phyloP scores from a whole-genome alignment of 2,797 vertebrate genomes.

The Pseudochirops cupreus region DNA sequence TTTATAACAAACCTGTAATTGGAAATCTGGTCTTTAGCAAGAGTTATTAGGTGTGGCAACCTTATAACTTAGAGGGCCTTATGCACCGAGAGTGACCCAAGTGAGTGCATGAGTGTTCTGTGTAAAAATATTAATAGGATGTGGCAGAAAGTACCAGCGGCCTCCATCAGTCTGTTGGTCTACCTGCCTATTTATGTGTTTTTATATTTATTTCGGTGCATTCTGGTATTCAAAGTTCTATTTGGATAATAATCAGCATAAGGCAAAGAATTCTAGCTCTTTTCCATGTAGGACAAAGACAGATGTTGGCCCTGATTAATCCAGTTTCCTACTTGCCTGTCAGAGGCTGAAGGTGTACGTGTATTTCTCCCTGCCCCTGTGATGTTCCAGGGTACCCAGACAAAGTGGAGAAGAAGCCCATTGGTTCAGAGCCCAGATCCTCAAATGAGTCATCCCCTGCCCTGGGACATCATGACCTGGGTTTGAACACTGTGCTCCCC shows the following conservation, averaged over 20 bases:
- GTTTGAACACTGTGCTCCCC: neutral
- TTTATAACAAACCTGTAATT: conserved; percentile 59
- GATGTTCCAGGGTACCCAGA: neutral
- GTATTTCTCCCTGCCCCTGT: neutral
- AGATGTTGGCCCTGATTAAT: neutral
- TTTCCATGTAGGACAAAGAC: neutral
- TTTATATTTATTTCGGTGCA: neutral
- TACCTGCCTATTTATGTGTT: neutral
- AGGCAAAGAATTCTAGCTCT: neutral
- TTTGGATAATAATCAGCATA: conserved; percentile 18
- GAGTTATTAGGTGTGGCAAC: conserved; percentile 66
- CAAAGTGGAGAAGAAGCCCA: neutral
- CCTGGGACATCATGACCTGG: neutral
- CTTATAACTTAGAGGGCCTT: conserved; percentile 16
- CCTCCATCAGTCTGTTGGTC: neutral
- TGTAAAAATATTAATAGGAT: conserved; percentile 4
- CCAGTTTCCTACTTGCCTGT: neutral
- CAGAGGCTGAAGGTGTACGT: neutral
- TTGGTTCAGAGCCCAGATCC: neutral
- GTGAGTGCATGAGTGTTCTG: fast-evolving
- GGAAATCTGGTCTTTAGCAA: conserved; percentile 56
- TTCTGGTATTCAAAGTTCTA: conserved; percentile 28
- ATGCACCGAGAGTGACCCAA: neutral
- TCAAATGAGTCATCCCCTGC: neutral
- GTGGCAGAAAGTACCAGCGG: fast-evolving